A percentile compares a stretch with the other conserved stretches of the same genome.
These are phyloP conservation scores for Zoroaster sp. DNA, from an alignment of 53 echinoderm and acorn worm species.

Conservation along the genomic window DNA sequence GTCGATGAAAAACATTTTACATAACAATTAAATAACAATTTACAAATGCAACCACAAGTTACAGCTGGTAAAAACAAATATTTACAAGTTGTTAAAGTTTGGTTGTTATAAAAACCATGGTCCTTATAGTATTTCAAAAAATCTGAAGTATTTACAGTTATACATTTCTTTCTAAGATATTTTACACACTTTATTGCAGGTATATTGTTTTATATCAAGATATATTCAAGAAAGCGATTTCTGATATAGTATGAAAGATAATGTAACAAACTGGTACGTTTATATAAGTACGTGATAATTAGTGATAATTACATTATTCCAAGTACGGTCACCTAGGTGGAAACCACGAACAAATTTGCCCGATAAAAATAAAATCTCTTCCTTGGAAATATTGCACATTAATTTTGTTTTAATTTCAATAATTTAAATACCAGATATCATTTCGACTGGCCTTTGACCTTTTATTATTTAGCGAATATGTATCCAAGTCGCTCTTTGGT, in stretches of 20 bases:
- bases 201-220: neutral
- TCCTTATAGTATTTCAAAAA: slow-evolving; percentile 40
- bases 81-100: slow-evolving; percentile 14
- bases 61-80: slow-evolving; percentile 54
- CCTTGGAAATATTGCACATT: neutral
- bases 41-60: slow-evolving; percentile 26
- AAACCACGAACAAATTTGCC: neutral
- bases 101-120: slow-evolving; percentile 19
- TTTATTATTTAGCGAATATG: neutral
- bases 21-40: neutral
- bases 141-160: slow-evolving; percentile 13
- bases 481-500: neutral
- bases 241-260: neutral
- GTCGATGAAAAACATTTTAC: neutral
- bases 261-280: neutral
- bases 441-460: too few species aligned
- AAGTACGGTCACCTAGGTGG: neutral
- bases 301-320: neutral
- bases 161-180: slow-evolving; percentile 11
- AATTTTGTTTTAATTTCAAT: neutral
- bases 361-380: neutral
- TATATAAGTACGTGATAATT: too few species aligned
- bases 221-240: neutral
- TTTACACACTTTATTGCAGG: slow-evolving; percentile 44
- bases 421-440: neutral